Percentiles rank a stretch among this genome's conserved stretches.
Conservation (phyloP, 2,113 vertebrate genomes). For the Sphaerodactylus townsendi region DNA sequence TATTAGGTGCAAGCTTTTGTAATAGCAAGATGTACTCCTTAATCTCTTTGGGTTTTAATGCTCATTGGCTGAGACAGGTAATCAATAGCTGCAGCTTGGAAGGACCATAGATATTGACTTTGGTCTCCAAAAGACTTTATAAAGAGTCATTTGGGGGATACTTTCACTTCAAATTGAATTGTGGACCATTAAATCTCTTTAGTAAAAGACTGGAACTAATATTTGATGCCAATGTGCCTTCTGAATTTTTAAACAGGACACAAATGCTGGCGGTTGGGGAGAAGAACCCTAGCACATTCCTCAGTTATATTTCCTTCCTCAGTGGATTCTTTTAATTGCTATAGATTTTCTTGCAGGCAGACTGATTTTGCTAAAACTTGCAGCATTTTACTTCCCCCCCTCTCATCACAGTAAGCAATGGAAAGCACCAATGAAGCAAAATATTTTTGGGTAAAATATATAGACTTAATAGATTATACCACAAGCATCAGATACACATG, state of each 20-base stretch:
- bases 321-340: conserved; percentile 60
- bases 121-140: conserved; percentile 73
- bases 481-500: not conserved
- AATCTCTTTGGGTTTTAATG: conserved; percentile 69
- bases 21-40: conserved; percentile 51
- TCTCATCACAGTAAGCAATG: not conserved
- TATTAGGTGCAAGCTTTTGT: conserved; percentile 50
- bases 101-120: conserved; percentile 75
- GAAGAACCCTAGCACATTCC: conserved; percentile 38
- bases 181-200: conserved; percentile 74
- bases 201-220: conserved; percentile 67
- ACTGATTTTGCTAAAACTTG: conserved; percentile 36
- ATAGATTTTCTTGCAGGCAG: conserved; percentile 67
- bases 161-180: conserved; percentile 78
- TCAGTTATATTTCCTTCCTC: conserved; percentile 31
- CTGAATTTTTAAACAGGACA: conserved; percentile 71
- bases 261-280: conserved; percentile 23
- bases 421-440: not conserved
- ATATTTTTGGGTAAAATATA: not conserved
- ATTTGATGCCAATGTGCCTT: conserved; percentile 54
- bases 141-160: conserved; percentile 72
- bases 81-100: conserved; percentile 75
- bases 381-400: not conserved
- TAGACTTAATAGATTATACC: not conserved
- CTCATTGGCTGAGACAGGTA: conserved; percentile 76